Base-by-base conservation (phyloP, 2,888 invertebrate species). In the Melinaea marsaeus region DNA sequence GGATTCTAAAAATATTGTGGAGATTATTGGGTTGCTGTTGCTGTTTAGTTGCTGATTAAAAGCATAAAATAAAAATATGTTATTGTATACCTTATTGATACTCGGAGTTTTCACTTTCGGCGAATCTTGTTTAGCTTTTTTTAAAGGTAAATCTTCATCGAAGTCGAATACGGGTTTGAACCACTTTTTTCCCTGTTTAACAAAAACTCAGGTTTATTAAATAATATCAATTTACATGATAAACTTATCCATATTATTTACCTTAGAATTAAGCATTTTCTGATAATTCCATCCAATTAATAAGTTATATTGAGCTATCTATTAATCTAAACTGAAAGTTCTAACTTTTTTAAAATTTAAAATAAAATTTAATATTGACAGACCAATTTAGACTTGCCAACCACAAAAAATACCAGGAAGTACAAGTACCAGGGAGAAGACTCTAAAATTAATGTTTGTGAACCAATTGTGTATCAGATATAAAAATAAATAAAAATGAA, bases 151-250 rank as follows among this genome's bases (percentile, higher is more conserved):
- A 65, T 77, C 76, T 55, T 84, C 84, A 64, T 84, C 85, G 70
- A 85, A 80, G 66, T 89, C 88, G 74, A 85, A 85, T 65, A 85
- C 72, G 3, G 90, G 86, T 60, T 83, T 85, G 61, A 89, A 85
- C 90, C 90, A 91, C 71, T 81, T 85, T 62, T 79, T 85, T 45
- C 75, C 78, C 86, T 88, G 72, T 7, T 60, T 61, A 61, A 57
- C 54, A 61, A 66, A 45, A 3, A 60, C 13, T 3, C 46, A 32
- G 9, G 51, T 55, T 48, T 5, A 55, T 51, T 47, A 55, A 47
- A 34, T 61, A 32, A 56, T 13, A 32, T 57, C 35, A 46, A 13
- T 45, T 32, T 46, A 57, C 34, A 48, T 59, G 45, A 56, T 46
- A 22, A 13, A 35, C 2, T 11, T 57, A 2, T 45, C n/a, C n/a